Evolutionary conservation across 2,113 vertebrate genomes (phyloP).

Genomic region (Capreolus pygargus): DNA sequence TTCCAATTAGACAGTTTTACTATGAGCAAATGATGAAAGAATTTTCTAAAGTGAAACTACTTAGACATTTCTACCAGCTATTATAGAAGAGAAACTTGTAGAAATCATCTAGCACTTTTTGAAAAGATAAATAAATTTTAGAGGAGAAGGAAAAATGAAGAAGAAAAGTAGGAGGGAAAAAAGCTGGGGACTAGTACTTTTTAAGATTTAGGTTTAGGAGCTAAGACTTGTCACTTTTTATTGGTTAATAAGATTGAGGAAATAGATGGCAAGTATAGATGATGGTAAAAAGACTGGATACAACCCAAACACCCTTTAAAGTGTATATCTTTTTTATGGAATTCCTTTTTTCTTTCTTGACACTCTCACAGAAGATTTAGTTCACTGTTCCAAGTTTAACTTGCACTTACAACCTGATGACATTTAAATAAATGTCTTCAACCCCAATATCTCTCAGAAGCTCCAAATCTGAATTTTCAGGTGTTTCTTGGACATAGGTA

Average conservation of each 20-base stretch:
- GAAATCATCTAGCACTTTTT: slow-evolving; percentile 42
- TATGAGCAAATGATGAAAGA: slow-evolving; percentile 30
- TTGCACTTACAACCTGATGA: neutral
- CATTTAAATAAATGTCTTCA: slow-evolving; percentile 4
- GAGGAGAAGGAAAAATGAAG: neutral
- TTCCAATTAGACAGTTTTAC: slow-evolving; percentile 18
- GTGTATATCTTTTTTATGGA: slow-evolving; percentile 14
- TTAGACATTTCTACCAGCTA: neutral
- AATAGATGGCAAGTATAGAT: slow-evolving; percentile 27
- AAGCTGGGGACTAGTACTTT: neutral
- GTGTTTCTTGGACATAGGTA: neutral
- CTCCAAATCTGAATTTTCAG: neutral
- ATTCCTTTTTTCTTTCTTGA: slow-evolving; percentile 11
- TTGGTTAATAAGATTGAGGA: slow-evolving; percentile 54
- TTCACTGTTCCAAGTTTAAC: slow-evolving; percentile 17
- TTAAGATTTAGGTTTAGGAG: slow-evolving; percentile 55
- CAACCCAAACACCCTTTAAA: neutral
- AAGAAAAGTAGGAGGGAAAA: slow-evolving; percentile 15
- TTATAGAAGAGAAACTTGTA: neutral
- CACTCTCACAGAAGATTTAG: slow-evolving; percentile 23
- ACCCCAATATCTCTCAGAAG: neutral
- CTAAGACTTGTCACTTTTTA: slow-evolving; percentile 47
- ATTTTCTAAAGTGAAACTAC: neutral
- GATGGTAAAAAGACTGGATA: neutral
- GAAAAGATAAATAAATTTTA: slow-evolving; percentile 43